phyloP scores from a whole-genome alignment of 2,113 vertebrate genomes.

The Oxyura jamaicensis region DNA sequence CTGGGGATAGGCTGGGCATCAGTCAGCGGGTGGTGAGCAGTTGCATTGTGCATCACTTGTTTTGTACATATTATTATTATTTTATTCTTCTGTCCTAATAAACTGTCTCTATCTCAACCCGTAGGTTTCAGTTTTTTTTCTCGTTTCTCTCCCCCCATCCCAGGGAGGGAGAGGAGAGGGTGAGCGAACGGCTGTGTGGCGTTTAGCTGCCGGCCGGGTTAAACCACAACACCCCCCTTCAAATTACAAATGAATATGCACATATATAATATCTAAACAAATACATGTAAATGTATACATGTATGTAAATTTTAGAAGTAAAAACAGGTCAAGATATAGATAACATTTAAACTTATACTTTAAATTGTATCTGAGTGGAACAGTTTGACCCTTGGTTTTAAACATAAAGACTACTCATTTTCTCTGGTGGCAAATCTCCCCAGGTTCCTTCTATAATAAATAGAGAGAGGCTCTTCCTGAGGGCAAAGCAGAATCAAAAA shows the following conservation, averaged over 20 bases:
- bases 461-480: not conserved
- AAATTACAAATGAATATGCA: not conserved
- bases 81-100: no score
- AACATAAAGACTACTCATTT: not conserved
- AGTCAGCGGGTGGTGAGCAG: no score
- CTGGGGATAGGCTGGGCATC: no score
- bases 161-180: no score
- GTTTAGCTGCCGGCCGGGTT: no score
- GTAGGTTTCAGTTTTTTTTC: no score
- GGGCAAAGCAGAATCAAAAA: not conserved
- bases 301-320: not conserved
- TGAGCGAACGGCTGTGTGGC: no score
- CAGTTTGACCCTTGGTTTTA: not conserved
- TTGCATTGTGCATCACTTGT: no score
- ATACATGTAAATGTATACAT: not conserved
- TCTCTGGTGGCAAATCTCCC: not conserved
- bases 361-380: not conserved
- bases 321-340: not conserved
- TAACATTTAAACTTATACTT: not conserved
- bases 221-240: no score
- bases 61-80: no score
- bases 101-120: no score
- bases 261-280: not conserved
- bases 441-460: not conserved
- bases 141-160: no score